Percentiles rank a stretch among this genome's conserved stretches.
phyloP scores from a whole-genome alignment of 2,888 invertebrate genomes.

The Brenthis ino region DNA sequence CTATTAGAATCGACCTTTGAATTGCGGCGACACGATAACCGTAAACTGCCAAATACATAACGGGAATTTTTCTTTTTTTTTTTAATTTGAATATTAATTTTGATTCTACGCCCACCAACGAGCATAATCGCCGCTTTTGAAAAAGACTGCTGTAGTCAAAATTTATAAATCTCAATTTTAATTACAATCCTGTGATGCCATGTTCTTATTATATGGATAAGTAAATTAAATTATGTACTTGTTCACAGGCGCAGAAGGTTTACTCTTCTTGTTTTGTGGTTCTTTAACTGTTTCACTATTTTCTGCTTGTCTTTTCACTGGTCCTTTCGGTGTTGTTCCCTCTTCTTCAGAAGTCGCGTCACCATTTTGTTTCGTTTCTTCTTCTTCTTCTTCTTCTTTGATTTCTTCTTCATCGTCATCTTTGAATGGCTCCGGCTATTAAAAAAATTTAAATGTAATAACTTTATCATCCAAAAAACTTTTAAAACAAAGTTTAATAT shows the following conservation, averaged over 20 bases:
- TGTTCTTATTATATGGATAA: slow-evolving; percentile 32
- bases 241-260: slow-evolving; percentile 44
- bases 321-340: slow-evolving; percentile 42
- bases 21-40: no score
- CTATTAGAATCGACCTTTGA: no score
- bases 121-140: no score
- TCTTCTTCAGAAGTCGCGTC: slow-evolving; percentile 51
- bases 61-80: no score
- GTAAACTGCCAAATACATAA: no score
- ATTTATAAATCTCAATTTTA: no score
- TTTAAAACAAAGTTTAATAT: not conserved
- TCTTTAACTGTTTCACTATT: slow-evolving; percentile 40
- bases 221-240: slow-evolving; percentile 30
- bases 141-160: no score
- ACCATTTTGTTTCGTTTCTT: slow-evolving; percentile 53
- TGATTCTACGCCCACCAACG: no score
- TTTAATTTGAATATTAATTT: no score
- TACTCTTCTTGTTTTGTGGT: slow-evolving; percentile 60
- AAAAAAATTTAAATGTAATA: slow-evolving; percentile 16
- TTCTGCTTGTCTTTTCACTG: slow-evolving; percentile 57
- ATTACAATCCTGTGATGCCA: no score
- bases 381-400: slow-evolving; percentile 37
- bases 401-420: slow-evolving; percentile 70
- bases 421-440: slow-evolving; percentile 71
- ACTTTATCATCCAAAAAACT: not conserved